These are phyloP conservation scores for Xestobium rufovillosum DNA, from an alignment of 2,888 invertebrate genomes.

Conservation along the genomic window DNA sequence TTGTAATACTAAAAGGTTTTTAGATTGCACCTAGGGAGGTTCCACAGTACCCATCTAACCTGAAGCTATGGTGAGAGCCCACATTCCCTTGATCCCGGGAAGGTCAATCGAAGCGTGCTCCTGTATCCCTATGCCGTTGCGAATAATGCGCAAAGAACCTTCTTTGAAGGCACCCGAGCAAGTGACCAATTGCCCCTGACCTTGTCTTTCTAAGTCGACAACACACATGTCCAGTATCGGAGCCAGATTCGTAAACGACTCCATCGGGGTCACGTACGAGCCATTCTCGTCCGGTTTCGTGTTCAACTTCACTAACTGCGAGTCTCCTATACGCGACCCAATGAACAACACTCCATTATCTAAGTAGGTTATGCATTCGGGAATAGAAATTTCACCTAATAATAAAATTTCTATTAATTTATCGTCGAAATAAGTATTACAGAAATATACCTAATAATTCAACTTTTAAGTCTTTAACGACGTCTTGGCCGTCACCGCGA, in stretches of 20 bases:
- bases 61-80: constrained; percentile 77
- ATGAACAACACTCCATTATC: constrained; percentile 97
- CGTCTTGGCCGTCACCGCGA: constrained; percentile 64
- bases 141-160: constrained; percentile 92
- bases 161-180: constrained; percentile 97
- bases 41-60: constrained; percentile 42
- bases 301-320: constrained; percentile 85
- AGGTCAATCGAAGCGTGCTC: constrained; percentile 97
- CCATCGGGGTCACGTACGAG: constrained; percentile 90
- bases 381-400: constrained; percentile 80
- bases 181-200: constrained; percentile 96
- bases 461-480: constrained; percentile 87
- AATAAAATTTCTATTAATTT: constrained; percentile 13
- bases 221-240: constrained; percentile 98
- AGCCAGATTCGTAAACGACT: constrained; percentile 93
- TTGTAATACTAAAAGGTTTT: no score
- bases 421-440: constrained; percentile 3
- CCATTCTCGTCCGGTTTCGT: constrained; percentile 75
- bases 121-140: constrained; percentile 98
- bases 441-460: constrained; percentile 65
- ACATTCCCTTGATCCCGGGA: constrained; percentile 95
- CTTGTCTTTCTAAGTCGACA: constrained; percentile 92
- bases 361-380: constrained; percentile 95
- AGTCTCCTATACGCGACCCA: constrained; percentile 94
- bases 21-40: no score